phyloP scores from a whole-genome alignment of 2,797 vertebrate genomes.

The Chanos chanos region DNA sequence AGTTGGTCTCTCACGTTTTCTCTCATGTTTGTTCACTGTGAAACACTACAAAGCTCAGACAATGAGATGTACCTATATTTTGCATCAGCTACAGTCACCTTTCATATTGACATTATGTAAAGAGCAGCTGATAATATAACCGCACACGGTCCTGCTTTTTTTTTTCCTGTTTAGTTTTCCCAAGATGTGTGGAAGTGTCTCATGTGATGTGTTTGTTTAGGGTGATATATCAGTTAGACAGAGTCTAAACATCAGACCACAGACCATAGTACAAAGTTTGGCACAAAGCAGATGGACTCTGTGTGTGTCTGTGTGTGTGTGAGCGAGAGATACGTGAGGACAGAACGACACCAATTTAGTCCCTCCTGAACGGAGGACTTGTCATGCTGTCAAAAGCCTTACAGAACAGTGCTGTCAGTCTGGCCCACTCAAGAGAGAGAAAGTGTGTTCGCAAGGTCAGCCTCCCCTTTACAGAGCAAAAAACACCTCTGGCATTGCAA shows the following conservation, averaged over 20 bases:
- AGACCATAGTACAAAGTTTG: too few relatives aligned
- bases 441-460: slow-evolving; percentile 8
- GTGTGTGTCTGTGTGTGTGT: background rate
- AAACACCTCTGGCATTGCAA: background rate
- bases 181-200: background rate
- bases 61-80: too few relatives aligned
- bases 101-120: too few relatives aligned
- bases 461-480: slow-evolving; percentile 10
- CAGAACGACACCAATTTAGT: slow-evolving; percentile 6
- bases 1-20: too few relatives aligned
- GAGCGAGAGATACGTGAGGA: background rate
- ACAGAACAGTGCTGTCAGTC: slow-evolving; percentile 31
- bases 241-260: too few relatives aligned
- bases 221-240: too few relatives aligned
- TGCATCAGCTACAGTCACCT: too few relatives aligned
- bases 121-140: background rate
- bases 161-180: too few relatives aligned
- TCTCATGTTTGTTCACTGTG: too few relatives aligned
- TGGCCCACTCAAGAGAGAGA: background rate
- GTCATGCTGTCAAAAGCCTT: slow-evolving; percentile 15
- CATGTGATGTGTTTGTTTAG: background rate
- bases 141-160: too few relatives aligned
- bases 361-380: slow-evolving; percentile 22
- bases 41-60: too few relatives aligned
- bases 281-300: background rate